These are phyloP conservation scores for Zoanthus solanderi DNA, from an alignment of 92 coral and sea anemone genomes.

Conservation along the genomic window DNA sequence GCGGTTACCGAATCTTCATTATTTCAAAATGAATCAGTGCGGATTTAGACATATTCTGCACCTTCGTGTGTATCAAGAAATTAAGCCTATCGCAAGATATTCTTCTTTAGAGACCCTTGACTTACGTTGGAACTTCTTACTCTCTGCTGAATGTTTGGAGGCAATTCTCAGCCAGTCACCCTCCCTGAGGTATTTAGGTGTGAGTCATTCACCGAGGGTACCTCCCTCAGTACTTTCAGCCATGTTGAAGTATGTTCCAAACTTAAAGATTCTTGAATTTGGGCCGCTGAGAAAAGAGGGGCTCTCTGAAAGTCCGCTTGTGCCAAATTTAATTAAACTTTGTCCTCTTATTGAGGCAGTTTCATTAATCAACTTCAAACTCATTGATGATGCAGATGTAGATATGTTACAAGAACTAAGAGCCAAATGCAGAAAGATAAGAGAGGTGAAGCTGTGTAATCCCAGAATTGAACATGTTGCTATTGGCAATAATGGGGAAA, in stretches of 20 bases:
- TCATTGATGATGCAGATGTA: conserved; percentile 80
- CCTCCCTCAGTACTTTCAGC: conserved; percentile 95
- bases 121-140: conserved; percentile 95
- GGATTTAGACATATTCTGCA: conserved; percentile 97
- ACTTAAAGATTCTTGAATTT: conserved; percentile 93
- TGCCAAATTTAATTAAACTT: conserved; percentile 79
- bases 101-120: conserved; percentile 90
- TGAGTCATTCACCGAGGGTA: conserved; percentile 99
- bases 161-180: conserved; percentile 95
- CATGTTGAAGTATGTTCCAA: conserved; percentile 89
- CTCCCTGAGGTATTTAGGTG: conserved; percentile 94
- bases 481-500: conserved; percentile 96
- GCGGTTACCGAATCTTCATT: conserved; percentile 87
- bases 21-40: conserved; percentile 99
- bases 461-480: conserved; percentile 99
- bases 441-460: conserved; percentile 95
- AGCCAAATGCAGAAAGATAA: conserved; percentile 85
- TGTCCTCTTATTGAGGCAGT: conserved; percentile 94
- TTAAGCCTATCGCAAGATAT: conserved; percentile 81
- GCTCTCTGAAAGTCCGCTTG: conserved; percentile 90
- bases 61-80: conserved; percentile 95
- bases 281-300: conserved; percentile 99
- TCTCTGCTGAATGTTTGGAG: conserved; percentile 98
- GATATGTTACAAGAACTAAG: conserved; percentile 79
- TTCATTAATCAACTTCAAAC: conserved; percentile 94